Conservation (phyloP, 2,888 invertebrate species). For the Creontiades dilutus region DNA sequence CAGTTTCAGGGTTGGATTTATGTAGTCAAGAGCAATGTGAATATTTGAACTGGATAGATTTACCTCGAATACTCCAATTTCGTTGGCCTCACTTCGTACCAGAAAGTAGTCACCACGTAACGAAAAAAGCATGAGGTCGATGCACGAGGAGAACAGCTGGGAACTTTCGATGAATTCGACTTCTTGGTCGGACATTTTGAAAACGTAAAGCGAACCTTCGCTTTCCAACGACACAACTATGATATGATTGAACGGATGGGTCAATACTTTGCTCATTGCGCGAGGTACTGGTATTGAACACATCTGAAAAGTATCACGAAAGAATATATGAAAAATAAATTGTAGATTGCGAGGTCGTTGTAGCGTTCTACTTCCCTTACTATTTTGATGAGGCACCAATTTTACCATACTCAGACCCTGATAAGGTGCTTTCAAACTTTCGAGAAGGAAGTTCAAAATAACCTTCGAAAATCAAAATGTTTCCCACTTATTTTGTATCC, state of each 20-base stretch:
- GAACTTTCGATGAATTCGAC: not conserved
- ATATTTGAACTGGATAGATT: too few species aligned
- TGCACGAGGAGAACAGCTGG: not conserved
- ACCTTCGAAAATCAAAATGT: too few species aligned
- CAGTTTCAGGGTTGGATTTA: too few species aligned
- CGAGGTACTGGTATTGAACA: not conserved
- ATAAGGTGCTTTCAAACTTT: too few species aligned
- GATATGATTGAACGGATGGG: not conserved
- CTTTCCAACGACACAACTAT: conserved; percentile 5
- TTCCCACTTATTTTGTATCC: too few species aligned
- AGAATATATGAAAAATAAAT: too few species aligned
- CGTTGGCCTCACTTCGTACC: not conserved
- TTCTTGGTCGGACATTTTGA: not conserved
- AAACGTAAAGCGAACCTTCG: conserved; percentile 32
- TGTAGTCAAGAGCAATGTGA: not conserved
- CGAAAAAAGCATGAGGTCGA: conserved; percentile 11
- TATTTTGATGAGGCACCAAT: too few species aligned
- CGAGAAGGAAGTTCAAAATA: too few species aligned
- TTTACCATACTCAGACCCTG: too few species aligned
- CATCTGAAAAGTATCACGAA: conserved; percentile 38
- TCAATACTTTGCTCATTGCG: not conserved
- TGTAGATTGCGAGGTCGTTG: too few species aligned
- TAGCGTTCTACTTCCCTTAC: too few species aligned
- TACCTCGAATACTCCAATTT: conserved; percentile 19
- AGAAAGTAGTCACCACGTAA: not conserved